A percentile compares a stretch with the other conserved stretches of the same genome.
Evolutionary conservation across 2,113 vertebrate species (phyloP).

Genomic region (Macrotus californicus): DNA sequence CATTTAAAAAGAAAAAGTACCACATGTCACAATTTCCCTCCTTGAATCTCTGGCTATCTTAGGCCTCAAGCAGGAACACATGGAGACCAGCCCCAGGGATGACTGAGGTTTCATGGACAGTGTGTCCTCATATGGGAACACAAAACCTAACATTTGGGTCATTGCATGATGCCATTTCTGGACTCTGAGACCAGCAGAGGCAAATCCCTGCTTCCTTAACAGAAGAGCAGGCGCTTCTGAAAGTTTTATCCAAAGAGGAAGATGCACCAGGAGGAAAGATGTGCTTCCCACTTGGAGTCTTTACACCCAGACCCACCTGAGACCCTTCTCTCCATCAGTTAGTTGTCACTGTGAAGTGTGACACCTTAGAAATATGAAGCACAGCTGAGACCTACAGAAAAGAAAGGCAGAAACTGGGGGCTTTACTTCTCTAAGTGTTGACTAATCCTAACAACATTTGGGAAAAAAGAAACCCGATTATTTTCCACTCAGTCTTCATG

Average conservation of each 20-base stretch:
- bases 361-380: background rate
- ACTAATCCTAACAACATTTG: background rate
- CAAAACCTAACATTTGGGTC: background rate
- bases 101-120: background rate
- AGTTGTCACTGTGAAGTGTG: background rate
- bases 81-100: background rate
- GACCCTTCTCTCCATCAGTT: background rate
- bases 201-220: background rate
- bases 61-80: background rate
- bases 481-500: background rate
- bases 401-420: background rate
- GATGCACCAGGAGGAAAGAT: background rate
- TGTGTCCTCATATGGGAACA: background rate
- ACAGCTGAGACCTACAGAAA: background rate
- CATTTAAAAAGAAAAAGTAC: background rate
- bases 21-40: background rate
- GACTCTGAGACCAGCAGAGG: background rate
- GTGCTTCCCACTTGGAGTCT: accelerated
- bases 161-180: background rate
- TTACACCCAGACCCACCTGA: background rate
- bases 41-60: background rate
- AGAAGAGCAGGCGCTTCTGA: background rate
- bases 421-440: background rate
- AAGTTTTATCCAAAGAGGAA: background rate
- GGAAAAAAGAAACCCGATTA: background rate